phyloP scores from a whole-genome alignment of 2,797 vertebrate species.

The Manis crassicaudata region DNA sequence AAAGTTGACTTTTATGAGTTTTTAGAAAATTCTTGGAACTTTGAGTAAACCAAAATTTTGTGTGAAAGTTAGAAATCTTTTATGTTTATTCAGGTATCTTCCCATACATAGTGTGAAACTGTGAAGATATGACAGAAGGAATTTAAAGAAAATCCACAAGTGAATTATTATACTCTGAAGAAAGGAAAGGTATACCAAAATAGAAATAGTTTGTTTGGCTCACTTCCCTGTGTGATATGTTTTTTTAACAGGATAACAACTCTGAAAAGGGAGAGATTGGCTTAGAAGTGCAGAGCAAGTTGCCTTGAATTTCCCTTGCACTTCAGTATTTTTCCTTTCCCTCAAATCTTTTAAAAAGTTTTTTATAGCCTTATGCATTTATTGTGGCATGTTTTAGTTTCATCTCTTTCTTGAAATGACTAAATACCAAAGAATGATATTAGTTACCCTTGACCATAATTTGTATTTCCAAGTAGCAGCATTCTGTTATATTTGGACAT shows the following conservation, averaged over 20 bases:
- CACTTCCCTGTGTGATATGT: neutral
- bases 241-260: neutral
- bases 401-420: neutral
- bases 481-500: constrained; percentile 12
- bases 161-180: neutral
- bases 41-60: neutral
- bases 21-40: neutral
- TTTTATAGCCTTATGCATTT: neutral
- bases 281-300: neutral
- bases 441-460: constrained; percentile 2
- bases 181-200: neutral
- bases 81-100: neutral
- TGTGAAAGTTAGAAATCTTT: constrained; percentile 15
- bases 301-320: constrained; percentile 41
- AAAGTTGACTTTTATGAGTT: neutral
- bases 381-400: neutral
- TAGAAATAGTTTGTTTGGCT: neutral
- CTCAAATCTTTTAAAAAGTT: neutral
- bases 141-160: neutral
- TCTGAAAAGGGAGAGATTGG: neutral
- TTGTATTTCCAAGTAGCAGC: constrained; percentile 23
- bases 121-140: neutral
- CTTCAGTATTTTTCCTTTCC: neutral
- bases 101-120: neutral
- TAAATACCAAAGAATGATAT: neutral